phyloP scores from a whole-genome alignment of 2,797 vertebrate species.

The Nannoperca australis region DNA sequence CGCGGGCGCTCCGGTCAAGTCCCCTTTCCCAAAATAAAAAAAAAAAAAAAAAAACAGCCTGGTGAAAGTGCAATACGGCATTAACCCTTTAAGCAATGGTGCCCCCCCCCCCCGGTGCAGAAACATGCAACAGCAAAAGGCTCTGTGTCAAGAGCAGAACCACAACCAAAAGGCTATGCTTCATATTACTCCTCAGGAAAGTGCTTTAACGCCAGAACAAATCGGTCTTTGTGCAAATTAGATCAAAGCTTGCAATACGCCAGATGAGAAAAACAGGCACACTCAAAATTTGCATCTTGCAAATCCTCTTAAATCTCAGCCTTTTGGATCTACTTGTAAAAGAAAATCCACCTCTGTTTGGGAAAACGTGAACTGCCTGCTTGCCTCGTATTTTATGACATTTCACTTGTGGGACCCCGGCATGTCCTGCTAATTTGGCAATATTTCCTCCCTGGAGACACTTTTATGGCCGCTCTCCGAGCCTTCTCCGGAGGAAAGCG shows the following conservation, averaged over 20 bases:
- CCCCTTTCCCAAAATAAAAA: too few species aligned
- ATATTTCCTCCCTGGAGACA: constrained; percentile 83
- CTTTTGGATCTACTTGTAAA: constrained; percentile 39
- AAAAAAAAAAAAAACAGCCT: constrained; percentile 53
- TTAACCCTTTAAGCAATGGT: constrained; percentile 64
- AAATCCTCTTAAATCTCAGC: constrained; percentile 54
- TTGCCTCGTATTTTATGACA: constrained; percentile 74
- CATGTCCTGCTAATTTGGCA: constrained; percentile 83
- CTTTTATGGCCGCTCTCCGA: constrained; percentile 78
- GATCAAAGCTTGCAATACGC: constrained; percentile 44
- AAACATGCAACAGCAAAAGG: constrained; percentile 45
- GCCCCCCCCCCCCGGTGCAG: constrained; percentile 48
- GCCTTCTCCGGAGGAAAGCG: constrained; percentile 60
- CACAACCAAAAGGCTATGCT: constrained; percentile 48
- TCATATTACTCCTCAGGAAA: constrained; percentile 41
- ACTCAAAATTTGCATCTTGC: constrained; percentile 54
- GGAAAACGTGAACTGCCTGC: constrained; percentile 53
- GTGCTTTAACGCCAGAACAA: constrained; percentile 49
- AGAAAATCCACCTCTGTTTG: constrained; percentile 58
- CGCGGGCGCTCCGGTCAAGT: too few species aligned
- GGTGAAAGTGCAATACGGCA: constrained; percentile 70
- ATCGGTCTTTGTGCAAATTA: constrained; percentile 56
- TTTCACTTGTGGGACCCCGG: constrained; percentile 71
- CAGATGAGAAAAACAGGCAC: constrained; percentile 31
- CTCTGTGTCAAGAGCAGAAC: constrained; percentile 45